Evolutionary conservation across 2,797 vertebrate species (phyloP).

Genomic region (Dallia pectoralis): DNA sequence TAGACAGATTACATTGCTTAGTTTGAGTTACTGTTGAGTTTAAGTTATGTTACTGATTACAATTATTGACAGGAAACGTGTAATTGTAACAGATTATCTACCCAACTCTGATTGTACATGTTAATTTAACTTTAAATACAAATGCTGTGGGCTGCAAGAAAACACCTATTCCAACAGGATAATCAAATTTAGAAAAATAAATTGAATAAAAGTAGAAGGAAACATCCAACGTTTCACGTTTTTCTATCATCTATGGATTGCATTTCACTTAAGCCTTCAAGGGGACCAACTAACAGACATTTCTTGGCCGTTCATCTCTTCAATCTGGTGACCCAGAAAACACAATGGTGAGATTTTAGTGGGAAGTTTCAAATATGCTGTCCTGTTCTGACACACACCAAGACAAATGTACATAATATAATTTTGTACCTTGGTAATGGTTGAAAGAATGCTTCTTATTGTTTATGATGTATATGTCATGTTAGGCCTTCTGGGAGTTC

Average conservation of each 20-base stretch:
- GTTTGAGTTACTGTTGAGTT: too few relatives aligned
- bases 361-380: constrained; percentile 46
- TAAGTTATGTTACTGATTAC: too few relatives aligned
- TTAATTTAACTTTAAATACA: too few relatives aligned
- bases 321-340: constrained; percentile 24
- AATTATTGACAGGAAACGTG: too few relatives aligned
- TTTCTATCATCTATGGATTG: constrained; percentile 22
- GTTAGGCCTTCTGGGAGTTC: background rate
- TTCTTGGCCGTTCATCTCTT: constrained; percentile 37
- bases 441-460: constrained; percentile 49
- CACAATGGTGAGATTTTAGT: constrained; percentile 25
- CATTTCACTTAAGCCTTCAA: constrained; percentile 16
- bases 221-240: too few relatives aligned
- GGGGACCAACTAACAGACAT: constrained; percentile 27
- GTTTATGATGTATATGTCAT: constrained; percentile 28
- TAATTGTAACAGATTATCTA: too few relatives aligned
- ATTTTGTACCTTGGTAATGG: constrained; percentile 43
- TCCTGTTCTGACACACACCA: constrained; percentile 35
- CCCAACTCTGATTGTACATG: too few relatives aligned
- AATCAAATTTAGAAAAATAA: too few relatives aligned
- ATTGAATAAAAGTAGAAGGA: too few relatives aligned
- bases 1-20: too few relatives aligned
- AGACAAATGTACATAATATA: constrained; percentile 40
- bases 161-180: too few relatives aligned
- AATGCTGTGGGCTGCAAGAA: too few relatives aligned